Conservation (phyloP, 1,140 invertebrate genomes). For the Penaeus vannamei region DNA sequence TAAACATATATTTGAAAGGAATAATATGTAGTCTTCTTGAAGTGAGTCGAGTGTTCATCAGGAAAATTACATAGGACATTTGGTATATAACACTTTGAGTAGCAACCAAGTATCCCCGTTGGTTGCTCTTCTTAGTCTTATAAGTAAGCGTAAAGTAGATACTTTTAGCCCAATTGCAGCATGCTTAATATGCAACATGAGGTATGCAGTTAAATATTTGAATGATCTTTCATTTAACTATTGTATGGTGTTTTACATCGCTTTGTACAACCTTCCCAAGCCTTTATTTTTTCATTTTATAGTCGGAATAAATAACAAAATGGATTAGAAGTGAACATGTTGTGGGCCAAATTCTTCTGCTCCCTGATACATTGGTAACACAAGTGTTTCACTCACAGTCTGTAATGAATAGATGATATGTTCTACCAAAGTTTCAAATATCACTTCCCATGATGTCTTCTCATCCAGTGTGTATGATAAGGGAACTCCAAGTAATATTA, state of each 20-base stretch:
- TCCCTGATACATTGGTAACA: no score
- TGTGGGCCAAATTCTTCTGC: no score
- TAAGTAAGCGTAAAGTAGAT: no score
- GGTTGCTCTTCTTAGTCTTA: not conserved
- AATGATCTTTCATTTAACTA: not conserved
- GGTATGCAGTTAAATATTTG: no score
- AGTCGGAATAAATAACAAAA: no score
- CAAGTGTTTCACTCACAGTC: no score
- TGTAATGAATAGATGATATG: no score
- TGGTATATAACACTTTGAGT: not conserved
- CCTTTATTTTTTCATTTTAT: not conserved
- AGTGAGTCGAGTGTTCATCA: not conserved
- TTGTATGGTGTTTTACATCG: slow-evolving; percentile 6
- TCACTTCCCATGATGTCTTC: slow-evolving; percentile 52
- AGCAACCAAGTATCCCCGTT: slow-evolving; percentile 40
- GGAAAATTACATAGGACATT: not conserved
- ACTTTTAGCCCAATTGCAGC: no score
- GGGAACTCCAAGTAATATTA: slow-evolving; percentile 41
- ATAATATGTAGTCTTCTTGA: no score
- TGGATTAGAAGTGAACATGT: no score
- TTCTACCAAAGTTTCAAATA: slow-evolving; percentile 9
- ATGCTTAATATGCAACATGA: no score
- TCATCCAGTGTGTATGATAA: slow-evolving; percentile 49
- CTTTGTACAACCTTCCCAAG: not conserved
- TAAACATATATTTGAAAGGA: no score